Base-by-base conservation (phyloP, 2,113 vertebrate species). In the Todiramphus chloris region DNA sequence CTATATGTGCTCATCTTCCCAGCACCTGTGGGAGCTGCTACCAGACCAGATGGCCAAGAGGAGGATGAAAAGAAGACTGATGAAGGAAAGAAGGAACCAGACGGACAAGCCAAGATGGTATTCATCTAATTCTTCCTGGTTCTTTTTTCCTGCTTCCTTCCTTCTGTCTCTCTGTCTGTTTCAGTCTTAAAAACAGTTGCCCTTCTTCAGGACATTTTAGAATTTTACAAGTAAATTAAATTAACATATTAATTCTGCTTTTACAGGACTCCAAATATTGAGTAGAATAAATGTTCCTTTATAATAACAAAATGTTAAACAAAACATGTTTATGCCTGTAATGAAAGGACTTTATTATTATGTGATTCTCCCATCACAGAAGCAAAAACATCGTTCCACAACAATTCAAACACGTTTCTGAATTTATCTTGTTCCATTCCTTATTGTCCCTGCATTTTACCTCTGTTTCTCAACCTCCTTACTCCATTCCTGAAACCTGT, bases 401-500 rank as follows among this genome's bases (percentile, higher is more conserved):
- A 56, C 35, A 75, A 58, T 82, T 39, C 18, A 76, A 83, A 83
- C 44, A 13, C 3, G 37, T 53, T 67, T 90, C 43, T 24, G 25
- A 63, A 83, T 87, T 90, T 64, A 46, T 73, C 62, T 91, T 73
- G 41, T 30, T 82, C 39, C 56, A 14, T 51, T 89, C 31, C 77
- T 67, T 33, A 51, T 12, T 78, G 30, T 6, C 12, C 31, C 27
- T 50, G 39, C 62, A 58, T 87, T 91, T 94, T 77, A 93, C 59
- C 41, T 78, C 85, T 91, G 67, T 69, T 92, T 84, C 76, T 91
- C 78, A 91, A 96, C 41, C 25, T 33, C 63, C 43, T 69, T 33
- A 91, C 48, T 94, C 83, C 56, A 88, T 72, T 91, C 37, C 64
- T 86, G 91, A 97, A 96, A 97, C 73, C 82, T 95, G 83, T 86